Percentiles rank a stretch among this genome's conserved stretches.
Conservation (phyloP, 2,888 invertebrate species). For the Chrysotoxum bicinctum region DNA sequence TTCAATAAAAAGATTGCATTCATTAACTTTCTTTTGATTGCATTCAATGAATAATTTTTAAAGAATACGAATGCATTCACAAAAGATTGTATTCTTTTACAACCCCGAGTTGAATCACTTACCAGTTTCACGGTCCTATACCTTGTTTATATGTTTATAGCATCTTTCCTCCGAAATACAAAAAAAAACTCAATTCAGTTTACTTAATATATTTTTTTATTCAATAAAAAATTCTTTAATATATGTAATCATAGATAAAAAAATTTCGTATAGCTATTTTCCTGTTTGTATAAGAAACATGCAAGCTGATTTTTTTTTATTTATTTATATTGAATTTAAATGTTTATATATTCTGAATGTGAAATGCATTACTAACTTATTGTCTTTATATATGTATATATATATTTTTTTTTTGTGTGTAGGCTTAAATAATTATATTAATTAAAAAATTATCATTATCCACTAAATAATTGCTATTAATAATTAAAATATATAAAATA, state of each 20-base stretch:
- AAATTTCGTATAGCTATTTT: conserved; percentile 8
- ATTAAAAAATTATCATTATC: neutral
- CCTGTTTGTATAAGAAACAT: conserved; percentile 1
- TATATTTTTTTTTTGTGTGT: neutral
- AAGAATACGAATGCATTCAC: no score
- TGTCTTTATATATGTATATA: no score
- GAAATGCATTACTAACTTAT: conserved; percentile 10
- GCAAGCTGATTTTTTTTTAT: conserved; percentile 1
- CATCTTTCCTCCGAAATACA: neutral
- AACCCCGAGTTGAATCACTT: no score
- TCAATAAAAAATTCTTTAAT: conserved; percentile 20
- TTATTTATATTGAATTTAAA: neutral
- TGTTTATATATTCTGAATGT: conserved; percentile 2
- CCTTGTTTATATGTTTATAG: neutral
- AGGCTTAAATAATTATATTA: neutral
- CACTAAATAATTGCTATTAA: conserved; percentile 2
- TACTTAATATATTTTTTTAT: conserved; percentile 6
- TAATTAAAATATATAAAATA: neutral
- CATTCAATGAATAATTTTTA: no score
- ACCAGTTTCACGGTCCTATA: no score
- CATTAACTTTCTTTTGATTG: no score
- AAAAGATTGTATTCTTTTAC: no score
- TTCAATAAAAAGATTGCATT: no score
- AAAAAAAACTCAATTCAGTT: neutral
- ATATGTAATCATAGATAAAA: neutral